phyloP scores from a whole-genome alignment of 2,888 invertebrate species.

The Polydrusus tereticollis region DNA sequence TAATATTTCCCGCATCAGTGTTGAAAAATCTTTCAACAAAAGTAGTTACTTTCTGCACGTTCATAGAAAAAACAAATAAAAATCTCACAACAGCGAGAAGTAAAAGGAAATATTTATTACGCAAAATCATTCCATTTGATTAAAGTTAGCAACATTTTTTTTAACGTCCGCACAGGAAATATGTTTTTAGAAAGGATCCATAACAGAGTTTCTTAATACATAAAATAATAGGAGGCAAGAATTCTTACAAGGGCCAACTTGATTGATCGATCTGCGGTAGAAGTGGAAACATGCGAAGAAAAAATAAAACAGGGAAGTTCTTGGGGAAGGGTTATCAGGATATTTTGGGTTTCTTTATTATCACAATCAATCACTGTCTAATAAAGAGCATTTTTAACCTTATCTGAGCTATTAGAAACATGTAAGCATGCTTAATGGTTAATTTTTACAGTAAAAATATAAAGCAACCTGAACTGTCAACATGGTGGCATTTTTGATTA shows the following conservation, averaged over 20 bases:
- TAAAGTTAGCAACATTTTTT: neutral
- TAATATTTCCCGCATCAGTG: no score
- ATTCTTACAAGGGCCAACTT: neutral
- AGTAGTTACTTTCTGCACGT: no score
- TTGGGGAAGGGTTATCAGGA: neutral
- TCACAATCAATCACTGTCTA: constrained; percentile 2
- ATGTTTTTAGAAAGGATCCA: neutral
- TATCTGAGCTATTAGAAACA: neutral
- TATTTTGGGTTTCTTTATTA: neutral
- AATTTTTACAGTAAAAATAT: neutral
- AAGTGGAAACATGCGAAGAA: constrained; percentile 3
- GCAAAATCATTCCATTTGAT: neutral
- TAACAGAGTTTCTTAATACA: constrained; percentile 5
- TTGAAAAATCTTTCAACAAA: no score
- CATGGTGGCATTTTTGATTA: no score
- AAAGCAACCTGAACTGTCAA: no score
- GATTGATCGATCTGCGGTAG: constrained; percentile 5
- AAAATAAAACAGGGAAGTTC: neutral
- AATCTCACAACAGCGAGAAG: neutral
- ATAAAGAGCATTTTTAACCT: neutral
- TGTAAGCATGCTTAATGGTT: neutral
- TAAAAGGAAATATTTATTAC: neutral
- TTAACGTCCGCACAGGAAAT: neutral
- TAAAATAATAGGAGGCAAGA: constrained; percentile 5
- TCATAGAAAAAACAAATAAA: no score